phyloP scores from a whole-genome alignment of 2,113 vertebrate species.

The Corythoichthys haematopterus region DNA sequence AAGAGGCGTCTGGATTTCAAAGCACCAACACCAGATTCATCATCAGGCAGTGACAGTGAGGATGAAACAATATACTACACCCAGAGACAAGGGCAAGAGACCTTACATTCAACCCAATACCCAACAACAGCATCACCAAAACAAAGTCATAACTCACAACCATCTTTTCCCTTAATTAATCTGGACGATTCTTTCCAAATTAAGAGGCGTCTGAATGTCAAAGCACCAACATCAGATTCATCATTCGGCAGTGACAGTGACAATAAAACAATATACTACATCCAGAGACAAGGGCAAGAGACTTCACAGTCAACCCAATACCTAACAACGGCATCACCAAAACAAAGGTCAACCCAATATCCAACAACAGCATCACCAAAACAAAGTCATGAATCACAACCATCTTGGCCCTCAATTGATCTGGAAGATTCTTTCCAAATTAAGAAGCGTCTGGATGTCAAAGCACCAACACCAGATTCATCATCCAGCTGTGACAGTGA shows the following conservation, averaged over 20 bases:
- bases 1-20: constrained; percentile 14
- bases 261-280: constrained; percentile 6
- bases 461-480: not conserved
- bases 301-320: too few species aligned
- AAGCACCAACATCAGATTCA: not conserved
- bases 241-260: constrained; percentile 19
- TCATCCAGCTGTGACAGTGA: constrained; percentile 5
- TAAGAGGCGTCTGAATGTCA: too few species aligned
- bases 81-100: not conserved
- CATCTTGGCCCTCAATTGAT: too few species aligned
- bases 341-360: too few species aligned
- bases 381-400: too few species aligned
- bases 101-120: too few species aligned
- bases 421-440: too few species aligned
- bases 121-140: not conserved
- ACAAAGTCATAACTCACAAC: too few species aligned
- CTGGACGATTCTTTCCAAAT: too few species aligned
- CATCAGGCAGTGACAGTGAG: constrained; percentile 18
- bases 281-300: not conserved
- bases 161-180: too few species aligned
- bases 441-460: too few species aligned
- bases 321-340: not conserved
- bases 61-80: constrained; percentile 9
- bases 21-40: constrained; percentile 1
- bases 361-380: too few species aligned